Percentiles rank a stretch among this genome's conserved stretches.
These are phyloP conservation scores for Dicaeum eximium DNA, from an alignment of 2,113 vertebrate species.

Conservation along the genomic window DNA sequence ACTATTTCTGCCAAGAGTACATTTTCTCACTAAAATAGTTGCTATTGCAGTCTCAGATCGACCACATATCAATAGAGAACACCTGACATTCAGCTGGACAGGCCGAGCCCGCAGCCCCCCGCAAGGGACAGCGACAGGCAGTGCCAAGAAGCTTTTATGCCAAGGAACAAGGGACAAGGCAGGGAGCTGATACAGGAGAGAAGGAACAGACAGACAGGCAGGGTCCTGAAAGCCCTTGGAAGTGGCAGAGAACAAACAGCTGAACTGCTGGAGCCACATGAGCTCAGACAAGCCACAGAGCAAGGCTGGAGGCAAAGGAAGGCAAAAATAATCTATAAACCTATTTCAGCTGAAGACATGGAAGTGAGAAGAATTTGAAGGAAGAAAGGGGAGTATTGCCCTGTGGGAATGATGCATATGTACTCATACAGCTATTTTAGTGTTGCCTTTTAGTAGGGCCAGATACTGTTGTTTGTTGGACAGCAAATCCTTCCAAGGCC, in stretches of 20 bases:
- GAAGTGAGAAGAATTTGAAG: not conserved
- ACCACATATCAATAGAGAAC: not conserved
- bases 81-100: not conserved
- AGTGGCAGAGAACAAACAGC: not conserved
- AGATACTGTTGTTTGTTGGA: not conserved
- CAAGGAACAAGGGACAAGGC: not conserved
- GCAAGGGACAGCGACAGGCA: not conserved
- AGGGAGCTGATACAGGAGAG: not conserved
- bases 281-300: not conserved
- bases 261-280: fast-evolving
- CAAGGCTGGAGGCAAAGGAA: not conserved
- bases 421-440: not conserved
- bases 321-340: not conserved
- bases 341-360: not conserved
- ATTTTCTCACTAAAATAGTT: not conserved
- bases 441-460: not conserved
- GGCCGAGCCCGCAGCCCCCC: not conserved
- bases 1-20: not conserved
- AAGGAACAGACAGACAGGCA: not conserved
- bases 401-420: fast-evolving
- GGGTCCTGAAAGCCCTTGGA: not conserved
- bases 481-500: not conserved
- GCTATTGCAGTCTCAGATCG: fast-evolving
- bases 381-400: not conserved
- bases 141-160: not conserved